phyloP scores from a whole-genome alignment of 2,797 vertebrate genomes.

The Dermochelys coriacea region DNA sequence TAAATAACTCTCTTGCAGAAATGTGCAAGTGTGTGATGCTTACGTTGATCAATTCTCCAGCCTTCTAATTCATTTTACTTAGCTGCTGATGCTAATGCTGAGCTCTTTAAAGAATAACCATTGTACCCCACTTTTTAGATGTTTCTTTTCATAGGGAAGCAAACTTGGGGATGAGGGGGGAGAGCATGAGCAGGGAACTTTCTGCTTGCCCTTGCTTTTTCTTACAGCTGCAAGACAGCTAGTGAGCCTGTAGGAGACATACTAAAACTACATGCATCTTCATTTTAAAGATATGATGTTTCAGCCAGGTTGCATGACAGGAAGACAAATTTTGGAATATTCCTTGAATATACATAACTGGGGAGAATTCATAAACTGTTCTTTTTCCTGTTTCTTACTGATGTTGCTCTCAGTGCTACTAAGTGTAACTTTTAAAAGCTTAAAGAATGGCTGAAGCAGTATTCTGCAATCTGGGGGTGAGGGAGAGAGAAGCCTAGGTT shows the following conservation, averaged over 20 bases:
- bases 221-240: background rate
- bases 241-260: background rate
- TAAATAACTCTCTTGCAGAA: background rate
- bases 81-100: background rate
- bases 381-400: background rate
- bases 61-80: background rate
- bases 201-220: background rate
- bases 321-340: background rate
- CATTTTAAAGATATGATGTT: background rate
- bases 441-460: background rate
- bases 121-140: background rate
- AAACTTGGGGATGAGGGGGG: background rate
- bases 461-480: background rate
- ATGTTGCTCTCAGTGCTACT: background rate
- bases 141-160: background rate
- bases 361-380: background rate
- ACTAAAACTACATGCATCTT: background rate
- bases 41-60: background rate
- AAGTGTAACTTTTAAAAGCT: background rate
- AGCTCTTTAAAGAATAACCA: slow-evolving; percentile 6
- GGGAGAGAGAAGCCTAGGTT: background rate
- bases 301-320: background rate
- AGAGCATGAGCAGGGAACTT: background rate
- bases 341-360: background rate
- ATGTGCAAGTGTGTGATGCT: background rate